Percentiles rank a stretch among this genome's conserved stretches.
phyloP scores from a whole-genome alignment of 2,797 vertebrate species.

The Echeneis naucrates region DNA sequence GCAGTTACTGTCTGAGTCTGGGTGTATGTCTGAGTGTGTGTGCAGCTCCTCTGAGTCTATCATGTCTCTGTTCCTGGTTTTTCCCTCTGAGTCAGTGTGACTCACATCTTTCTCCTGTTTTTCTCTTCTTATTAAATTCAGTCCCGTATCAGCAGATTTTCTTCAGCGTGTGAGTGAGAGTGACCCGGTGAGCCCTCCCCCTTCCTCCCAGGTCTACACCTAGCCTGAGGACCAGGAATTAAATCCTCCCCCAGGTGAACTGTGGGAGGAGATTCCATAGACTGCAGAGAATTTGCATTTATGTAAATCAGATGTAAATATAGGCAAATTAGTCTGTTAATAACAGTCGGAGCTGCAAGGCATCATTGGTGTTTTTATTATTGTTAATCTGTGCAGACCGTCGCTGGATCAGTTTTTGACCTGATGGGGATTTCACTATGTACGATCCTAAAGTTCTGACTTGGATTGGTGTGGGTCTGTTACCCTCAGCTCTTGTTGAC shows the following conservation, averaged over 20 bases:
- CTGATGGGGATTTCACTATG: too few species aligned
- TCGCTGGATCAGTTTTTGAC: background rate
- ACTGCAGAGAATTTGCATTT: too few species aligned
- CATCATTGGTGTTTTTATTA: background rate
- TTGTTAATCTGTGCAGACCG: background rate
- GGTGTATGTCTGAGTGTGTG: too few species aligned
- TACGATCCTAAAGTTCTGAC: background rate
- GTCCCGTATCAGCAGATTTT: too few species aligned
- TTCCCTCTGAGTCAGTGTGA: slow-evolving; percentile 37
- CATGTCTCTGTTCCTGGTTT: slow-evolving; percentile 40
- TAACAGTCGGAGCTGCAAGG: background rate
- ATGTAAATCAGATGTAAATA: slow-evolving; percentile 61
- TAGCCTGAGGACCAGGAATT: too few species aligned
- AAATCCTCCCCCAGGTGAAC: background rate
- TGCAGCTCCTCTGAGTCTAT: slow-evolving; percentile 47
- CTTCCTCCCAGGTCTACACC: too few species aligned
- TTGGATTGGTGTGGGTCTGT: slow-evolving; percentile 16
- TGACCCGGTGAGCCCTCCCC: too few species aligned
- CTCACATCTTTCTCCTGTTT: too few species aligned
- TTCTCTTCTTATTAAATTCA: too few species aligned
- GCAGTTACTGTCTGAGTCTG: too few species aligned
- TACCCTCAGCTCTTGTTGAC: slow-evolving; percentile 40
- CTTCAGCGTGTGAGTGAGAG: too few species aligned
- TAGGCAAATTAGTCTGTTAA: slow-evolving; percentile 23
- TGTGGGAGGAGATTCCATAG: too few species aligned